Base-by-base conservation (phyloP, 2,888 invertebrate species). In the Acronicta alni region DNA sequence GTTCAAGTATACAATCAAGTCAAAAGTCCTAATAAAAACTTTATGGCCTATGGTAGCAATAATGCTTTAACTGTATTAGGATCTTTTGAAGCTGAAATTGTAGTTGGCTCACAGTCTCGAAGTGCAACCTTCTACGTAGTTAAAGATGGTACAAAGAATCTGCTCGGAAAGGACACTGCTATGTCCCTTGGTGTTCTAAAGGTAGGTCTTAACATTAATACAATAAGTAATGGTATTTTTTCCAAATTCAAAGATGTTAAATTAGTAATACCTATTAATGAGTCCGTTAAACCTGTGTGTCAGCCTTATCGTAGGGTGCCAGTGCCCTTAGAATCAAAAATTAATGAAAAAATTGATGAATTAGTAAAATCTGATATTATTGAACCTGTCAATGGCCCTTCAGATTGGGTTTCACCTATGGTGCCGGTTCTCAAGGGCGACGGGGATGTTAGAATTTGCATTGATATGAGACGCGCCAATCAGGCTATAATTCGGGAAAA, bases 331-430 rank as follows among this genome's bases (percentile, higher is more conserved):
- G 69, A 66, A 32, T 35, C 12, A 7, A 70, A 67, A 56, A 53
- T 67, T 0, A 49, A 65, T 20, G 18, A 42, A 16, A 75, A 77
- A 72, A 66, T 69, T 1, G 10, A 67, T 10, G 68, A 74, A 46
- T 44, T 77, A 9, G 15, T 69, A 0, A 17, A 69, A 7, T 17
- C 2, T 8, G 77, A 75, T 44, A 79, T 77, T 4, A 75, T 79
- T 16, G 73, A 77, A 54, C 37, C 46, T 12, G 73, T 75, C 0
- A 17, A 64, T 12, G 64, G 45, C 0, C 67, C 77, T 1, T 72
- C 75, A 0, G 14, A 30, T 14, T 79, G 79, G 78, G 45, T 77
- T 0, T 78, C 76, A 0, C 77, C 79, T 0, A 32, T 77, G 14
- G 78, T 79, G 0, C 53, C 54, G 4, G 23, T 20, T 23, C 7